Evolutionary conservation across 2,113 vertebrate species (phyloP), one percentile per base, ranked within the genome.

Genomic region (Podilymbus podiceps): DNA sequence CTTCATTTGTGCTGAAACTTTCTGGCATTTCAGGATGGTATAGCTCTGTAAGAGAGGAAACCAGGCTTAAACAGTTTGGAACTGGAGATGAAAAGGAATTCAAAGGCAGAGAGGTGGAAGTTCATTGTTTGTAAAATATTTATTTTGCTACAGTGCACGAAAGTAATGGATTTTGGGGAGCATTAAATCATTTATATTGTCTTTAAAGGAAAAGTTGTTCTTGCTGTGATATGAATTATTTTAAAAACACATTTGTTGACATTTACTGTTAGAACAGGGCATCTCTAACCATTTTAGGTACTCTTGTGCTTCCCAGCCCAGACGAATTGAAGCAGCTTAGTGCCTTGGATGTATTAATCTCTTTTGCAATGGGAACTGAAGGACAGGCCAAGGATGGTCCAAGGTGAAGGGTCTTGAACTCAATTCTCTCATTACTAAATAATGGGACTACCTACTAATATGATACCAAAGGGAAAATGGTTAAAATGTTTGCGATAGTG

Each of bases 51-150:
- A 78, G 77, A 46, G 58, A 82, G 59, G 44, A 90, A 96, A 75
- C 53, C 9, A 28, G 53, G 16, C 42, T 89, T 49, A 89, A 91
- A 58, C 72, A 80, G 42, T 84, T 75, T 92, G n/a, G 84, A 63
- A 87, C 31, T 79, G 50, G 69, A 88, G 73, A 84, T 79, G 74
- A 87, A 50, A 69, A 82, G 56, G 59, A 89, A 49, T 96, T 88
- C 42, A 84, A 27, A 83, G 38, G 64, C 66, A 67, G 16, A 76
- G 21, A 42, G 67, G 18, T 79, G 73, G 94, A 72, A 90, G 27
- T 85, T 92, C 90, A 75, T 89, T 93, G 27, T 95, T 81, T 72
- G 52, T 96, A 72, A 85, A 92, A 72, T 95, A 84, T 84, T 95
- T 87, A 58, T 93, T 85, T 85, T 93, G 44, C 35, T 91, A 28